These are phyloP conservation scores for Berghia stephanieae DNA, from an alignment of 1,140 invertebrate genomes.

Conservation along the genomic window DNA sequence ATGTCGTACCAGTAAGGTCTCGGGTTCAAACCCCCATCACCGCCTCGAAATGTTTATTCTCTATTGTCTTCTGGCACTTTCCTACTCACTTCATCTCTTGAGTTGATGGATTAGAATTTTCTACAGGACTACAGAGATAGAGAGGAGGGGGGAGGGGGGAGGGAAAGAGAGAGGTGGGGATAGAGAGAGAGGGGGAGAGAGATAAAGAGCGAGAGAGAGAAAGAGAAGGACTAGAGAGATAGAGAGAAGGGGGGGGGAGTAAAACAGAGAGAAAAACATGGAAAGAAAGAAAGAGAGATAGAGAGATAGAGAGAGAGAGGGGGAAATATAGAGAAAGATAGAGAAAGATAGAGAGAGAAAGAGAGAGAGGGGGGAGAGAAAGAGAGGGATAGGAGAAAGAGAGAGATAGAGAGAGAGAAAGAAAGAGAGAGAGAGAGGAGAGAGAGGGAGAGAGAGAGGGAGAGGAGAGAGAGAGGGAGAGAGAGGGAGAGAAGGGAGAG, in stretches of 20 bases:
- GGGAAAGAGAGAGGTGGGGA: neutral
- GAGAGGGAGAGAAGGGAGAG: neutral
- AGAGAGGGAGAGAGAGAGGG: neutral
- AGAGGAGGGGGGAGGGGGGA: neutral
- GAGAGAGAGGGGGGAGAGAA: neutral
- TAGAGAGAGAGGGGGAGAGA: neutral
- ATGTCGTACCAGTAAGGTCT: no score
- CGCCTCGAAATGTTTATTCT: no score
- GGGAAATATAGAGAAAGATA: neutral
- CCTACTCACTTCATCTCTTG: no score
- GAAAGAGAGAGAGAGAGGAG: neutral
- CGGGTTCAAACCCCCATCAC: no score
- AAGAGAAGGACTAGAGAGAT: neutral
- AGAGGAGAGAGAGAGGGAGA: neutral
- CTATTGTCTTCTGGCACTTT: no score
- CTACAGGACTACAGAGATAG: no score
- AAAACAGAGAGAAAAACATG: neutral
- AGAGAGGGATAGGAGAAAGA: slow-evolving; percentile 13
- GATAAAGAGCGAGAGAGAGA: neutral
- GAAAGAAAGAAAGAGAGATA: neutral
- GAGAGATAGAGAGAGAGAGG: neutral
- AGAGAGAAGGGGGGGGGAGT: slow-evolving; percentile 2
- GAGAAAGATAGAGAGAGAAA: slow-evolving; percentile 1
- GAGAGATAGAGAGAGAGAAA: neutral
- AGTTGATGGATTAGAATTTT: no score